These are phyloP conservation scores for Ectemnius cavifrons DNA, from an alignment of 2,888 invertebrate genomes.

Conservation along the genomic window DNA sequence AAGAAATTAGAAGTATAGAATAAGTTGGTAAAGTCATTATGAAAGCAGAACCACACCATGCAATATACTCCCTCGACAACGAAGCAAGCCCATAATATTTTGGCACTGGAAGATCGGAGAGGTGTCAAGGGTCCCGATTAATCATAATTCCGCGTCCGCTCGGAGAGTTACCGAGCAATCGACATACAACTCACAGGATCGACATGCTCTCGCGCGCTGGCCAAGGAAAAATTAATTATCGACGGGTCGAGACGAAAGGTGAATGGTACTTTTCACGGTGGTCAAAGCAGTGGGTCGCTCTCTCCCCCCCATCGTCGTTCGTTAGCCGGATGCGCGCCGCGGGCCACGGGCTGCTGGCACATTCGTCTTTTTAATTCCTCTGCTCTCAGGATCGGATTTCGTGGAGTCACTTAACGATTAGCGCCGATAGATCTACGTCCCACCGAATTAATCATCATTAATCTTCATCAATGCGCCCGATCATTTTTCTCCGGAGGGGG, in stretches of 20 bases:
- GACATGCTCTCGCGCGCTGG: too few relatives aligned
- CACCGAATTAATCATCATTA: conserved; percentile 52
- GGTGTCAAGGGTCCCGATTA: not conserved
- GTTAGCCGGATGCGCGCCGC: too few relatives aligned
- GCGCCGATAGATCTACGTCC: conserved; percentile 47
- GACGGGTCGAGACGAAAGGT: not conserved
- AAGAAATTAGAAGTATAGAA: too few relatives aligned
- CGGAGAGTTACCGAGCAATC: not conserved
- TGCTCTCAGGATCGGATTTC: conserved; percentile 38
- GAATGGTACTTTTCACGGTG: conserved; percentile 1
- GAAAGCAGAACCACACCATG: too few relatives aligned
- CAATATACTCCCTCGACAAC: too few relatives aligned
- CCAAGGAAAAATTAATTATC: conserved; percentile 7
- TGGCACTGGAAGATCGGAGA: not conserved
- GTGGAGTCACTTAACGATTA: conserved; percentile 55
- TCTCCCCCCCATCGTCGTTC: too few relatives aligned
- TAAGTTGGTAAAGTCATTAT: too few relatives aligned
- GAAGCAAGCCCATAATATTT: not conserved
- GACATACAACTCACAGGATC: not conserved
- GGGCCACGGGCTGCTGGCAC: too few relatives aligned
- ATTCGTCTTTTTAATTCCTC: too few relatives aligned
- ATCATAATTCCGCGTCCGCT: not conserved
- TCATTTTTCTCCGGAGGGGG: conserved; percentile 43
- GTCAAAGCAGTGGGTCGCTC: not conserved
- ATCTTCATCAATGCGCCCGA: conserved; percentile 56